These are phyloP conservation scores for Andrena hattorfiana DNA, from an alignment of 2,888 invertebrate species.

Conservation along the genomic window DNA sequence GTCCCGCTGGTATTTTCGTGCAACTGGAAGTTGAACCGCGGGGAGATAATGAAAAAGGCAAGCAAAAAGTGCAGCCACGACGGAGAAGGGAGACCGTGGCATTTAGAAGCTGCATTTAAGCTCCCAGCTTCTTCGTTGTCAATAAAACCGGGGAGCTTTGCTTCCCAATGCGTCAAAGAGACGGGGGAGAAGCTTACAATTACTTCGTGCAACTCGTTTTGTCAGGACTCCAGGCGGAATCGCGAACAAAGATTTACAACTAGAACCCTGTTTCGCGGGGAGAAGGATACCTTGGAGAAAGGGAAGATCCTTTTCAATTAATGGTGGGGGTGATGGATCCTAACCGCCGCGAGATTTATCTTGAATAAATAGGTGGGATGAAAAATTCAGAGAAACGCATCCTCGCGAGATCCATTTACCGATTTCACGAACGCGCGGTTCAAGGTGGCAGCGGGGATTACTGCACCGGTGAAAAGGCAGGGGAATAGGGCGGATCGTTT, in stretches of 20 bases:
- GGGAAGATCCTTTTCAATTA: slow-evolving; percentile 11
- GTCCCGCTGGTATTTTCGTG: slow-evolving; percentile 29
- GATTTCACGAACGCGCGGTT: slow-evolving; percentile 35
- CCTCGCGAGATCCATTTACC: slow-evolving; percentile 47
- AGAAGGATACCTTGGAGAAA: neutral
- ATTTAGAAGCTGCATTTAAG: slow-evolving; percentile 48
- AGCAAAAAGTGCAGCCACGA: slow-evolving; percentile 3
- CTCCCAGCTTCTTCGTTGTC: slow-evolving; percentile 22
- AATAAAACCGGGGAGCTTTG: slow-evolving; percentile 25
- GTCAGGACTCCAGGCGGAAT: neutral
- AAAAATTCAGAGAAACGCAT: slow-evolving; percentile 18
- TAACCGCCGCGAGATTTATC: slow-evolving; percentile 6
- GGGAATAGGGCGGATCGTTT: slow-evolving; percentile 68
- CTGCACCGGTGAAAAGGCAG: slow-evolving; percentile 55
- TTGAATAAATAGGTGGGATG: slow-evolving; percentile 13
- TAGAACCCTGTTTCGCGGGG: neutral
- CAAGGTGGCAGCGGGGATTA: slow-evolving; percentile 31
- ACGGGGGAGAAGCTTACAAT: neutral
- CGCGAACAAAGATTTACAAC: neutral
- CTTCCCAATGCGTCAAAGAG: slow-evolving; percentile 18
- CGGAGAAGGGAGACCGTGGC: slow-evolving; percentile 23
- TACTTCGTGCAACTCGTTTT: neutral
- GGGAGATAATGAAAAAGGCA: slow-evolving; percentile 15
- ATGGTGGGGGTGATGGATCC: neutral
- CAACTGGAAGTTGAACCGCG: slow-evolving; percentile 8